Percentiles rank a stretch among this genome's conserved stretches.
phyloP scores from a whole-genome alignment of 2,113 vertebrate species.

The Oxyruncus cristatus region DNA sequence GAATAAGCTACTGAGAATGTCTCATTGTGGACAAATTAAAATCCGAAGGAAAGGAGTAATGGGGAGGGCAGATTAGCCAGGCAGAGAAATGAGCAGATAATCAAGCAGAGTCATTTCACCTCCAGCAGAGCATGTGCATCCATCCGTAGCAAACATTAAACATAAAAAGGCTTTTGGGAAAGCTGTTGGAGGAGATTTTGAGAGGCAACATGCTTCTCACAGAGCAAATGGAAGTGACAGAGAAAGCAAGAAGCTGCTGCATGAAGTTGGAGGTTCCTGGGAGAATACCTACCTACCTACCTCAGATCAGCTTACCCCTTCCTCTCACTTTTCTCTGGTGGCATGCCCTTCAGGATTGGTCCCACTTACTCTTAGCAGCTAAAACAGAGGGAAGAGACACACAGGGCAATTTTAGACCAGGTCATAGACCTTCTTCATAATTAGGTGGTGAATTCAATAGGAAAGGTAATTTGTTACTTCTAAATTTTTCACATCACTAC shows the following conservation, averaged over 20 bases:
- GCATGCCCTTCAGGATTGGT: not conserved
- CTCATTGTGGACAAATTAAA: not conserved
- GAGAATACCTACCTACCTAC: not conserved
- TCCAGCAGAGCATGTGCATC: conserved; percentile 19
- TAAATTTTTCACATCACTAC: not conserved
- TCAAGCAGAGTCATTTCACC: conserved; percentile 26
- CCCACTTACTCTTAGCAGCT: not conserved
- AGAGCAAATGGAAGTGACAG: not conserved
- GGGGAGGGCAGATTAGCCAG: not conserved
- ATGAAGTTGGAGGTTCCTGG: not conserved
- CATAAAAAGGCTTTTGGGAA: conserved; percentile 2
- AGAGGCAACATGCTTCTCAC: not conserved
- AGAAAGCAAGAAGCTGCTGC: not conserved
- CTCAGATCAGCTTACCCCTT: not conserved
- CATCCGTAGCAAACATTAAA: not conserved
- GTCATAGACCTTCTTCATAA: not conserved
- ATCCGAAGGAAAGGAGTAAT: not conserved
- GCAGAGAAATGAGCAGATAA: conserved; percentile 39
- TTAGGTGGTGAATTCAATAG: not conserved
- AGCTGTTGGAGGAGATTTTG: not conserved
- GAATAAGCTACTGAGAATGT: not conserved
- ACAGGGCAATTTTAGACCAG: not conserved
- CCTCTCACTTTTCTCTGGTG: not conserved
- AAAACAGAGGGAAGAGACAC: not conserved
- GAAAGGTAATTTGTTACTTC: not conserved